Conservation (phyloP, 1,140 invertebrate species). For the Helicorthomorpha holstii region DNA sequence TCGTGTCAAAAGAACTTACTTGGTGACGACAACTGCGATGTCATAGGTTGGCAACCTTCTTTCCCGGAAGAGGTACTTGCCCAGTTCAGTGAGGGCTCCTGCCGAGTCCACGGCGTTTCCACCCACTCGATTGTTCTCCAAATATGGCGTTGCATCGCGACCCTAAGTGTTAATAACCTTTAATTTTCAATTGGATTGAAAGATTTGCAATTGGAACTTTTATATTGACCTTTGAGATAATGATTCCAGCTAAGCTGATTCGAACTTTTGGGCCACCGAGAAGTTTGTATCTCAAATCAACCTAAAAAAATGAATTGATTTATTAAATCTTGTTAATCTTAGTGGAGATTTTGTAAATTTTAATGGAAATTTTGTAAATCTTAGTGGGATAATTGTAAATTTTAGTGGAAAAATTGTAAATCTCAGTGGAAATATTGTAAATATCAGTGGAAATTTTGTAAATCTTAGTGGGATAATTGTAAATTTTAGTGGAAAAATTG, state of each 20-base stretch:
- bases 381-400: too few relatives aligned
- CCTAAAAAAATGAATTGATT: too few relatives aligned
- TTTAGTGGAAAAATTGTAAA: too few relatives aligned
- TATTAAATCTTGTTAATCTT: too few relatives aligned
- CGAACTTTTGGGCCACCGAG: conserved; percentile 80
- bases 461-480: too few relatives aligned
- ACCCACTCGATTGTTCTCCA: conserved; percentile 80
- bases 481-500: too few relatives aligned
- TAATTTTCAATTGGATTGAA: too few relatives aligned
- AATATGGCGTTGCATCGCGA: conserved; percentile 81
- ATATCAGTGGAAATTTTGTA: too few relatives aligned
- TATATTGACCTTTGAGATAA: conserved; percentile 61
- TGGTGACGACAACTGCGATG: conserved; percentile 86
- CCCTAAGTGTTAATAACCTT: conserved; percentile 39
- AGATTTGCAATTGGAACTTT: neutral
- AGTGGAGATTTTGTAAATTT: too few relatives aligned
- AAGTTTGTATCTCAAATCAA: conserved; percentile 78
- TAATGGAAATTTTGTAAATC: too few relatives aligned
- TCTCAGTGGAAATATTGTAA: too few relatives aligned
- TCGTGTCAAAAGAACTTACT: conserved; percentile 53
- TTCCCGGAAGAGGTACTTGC: conserved; percentile 89
- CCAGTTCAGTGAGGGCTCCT: conserved; percentile 85
- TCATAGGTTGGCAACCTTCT: conserved; percentile 83
- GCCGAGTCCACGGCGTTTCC: conserved; percentile 86
- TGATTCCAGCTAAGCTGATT: conserved; percentile 87